These are phyloP conservation scores for Macroramphosus scolopax DNA, from an alignment of 2,797 vertebrate genomes.

Conservation along the genomic window DNA sequence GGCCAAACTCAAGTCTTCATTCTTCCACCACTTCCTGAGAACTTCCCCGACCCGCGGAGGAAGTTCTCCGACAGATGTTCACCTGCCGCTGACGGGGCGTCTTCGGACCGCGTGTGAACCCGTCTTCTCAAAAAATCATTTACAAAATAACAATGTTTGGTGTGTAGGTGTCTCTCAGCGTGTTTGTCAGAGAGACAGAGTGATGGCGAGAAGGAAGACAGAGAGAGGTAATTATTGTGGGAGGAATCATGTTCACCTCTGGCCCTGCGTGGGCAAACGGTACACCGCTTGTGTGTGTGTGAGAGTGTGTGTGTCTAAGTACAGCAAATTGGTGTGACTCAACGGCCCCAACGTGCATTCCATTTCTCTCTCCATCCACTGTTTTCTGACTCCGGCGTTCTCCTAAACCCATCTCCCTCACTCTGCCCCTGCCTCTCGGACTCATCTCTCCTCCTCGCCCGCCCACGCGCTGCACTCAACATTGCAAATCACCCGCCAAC, in stretches of 20 bases:
- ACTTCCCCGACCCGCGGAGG: neutral
- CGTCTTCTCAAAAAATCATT: slow-evolving; percentile 32
- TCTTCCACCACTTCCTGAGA: neutral
- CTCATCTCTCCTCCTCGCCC: slow-evolving; percentile 71
- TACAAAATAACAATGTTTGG: slow-evolving; percentile 38
- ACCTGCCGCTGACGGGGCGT: slow-evolving; percentile 2
- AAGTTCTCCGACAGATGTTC: neutral
- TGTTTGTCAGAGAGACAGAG: slow-evolving; percentile 56
- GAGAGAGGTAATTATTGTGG: slow-evolving; percentile 69
- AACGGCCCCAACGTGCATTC: slow-evolving; percentile 53
- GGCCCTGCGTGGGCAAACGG: slow-evolving; percentile 59
- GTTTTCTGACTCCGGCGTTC: slow-evolving; percentile 40
- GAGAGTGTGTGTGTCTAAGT: slow-evolving; percentile 32
- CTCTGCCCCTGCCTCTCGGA: slow-evolving; percentile 56
- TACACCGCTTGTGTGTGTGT: slow-evolving; percentile 28
- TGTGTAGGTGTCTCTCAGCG: slow-evolving; percentile 54
- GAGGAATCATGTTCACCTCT: slow-evolving; percentile 65
- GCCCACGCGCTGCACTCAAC: slow-evolving; percentile 70
- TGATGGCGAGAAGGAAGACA: slow-evolving; percentile 50
- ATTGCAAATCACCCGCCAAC: slow-evolving; percentile 71
- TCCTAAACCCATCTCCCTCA: slow-evolving; percentile 52
- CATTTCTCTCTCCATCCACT: slow-evolving; percentile 52
- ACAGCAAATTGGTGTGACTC: slow-evolving; percentile 52
- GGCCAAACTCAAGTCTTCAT: neutral
- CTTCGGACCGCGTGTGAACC: too few species aligned